Evolutionary conservation across 1,140 invertebrate genomes (phyloP), one percentile per base, ranked within the genome.

Genomic region (Drosophila varians): DNA sequence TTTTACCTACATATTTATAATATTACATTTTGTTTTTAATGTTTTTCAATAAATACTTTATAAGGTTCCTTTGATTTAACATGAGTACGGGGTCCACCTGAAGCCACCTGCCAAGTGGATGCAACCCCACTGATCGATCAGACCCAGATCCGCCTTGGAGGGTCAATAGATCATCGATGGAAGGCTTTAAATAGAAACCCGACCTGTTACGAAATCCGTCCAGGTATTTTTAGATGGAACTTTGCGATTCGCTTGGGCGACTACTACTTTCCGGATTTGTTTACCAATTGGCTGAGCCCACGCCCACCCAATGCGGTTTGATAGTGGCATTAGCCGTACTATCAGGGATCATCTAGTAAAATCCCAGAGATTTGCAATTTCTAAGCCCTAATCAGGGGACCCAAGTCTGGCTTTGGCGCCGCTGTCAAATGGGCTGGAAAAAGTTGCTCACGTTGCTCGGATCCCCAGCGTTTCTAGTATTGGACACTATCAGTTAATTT

Each of bases 401-500:
- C 16, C 21, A 26, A 26, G 60, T 31, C 46, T 52, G 26, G 16
- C 40, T 31, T 21, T 68, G 64, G 64, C 64, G 64, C 64, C 64
- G 64, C 64, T 68, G 64, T 66, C 64, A 68, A 66, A 25, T 36
- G 18, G 62, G 61, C 45, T 66, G 28, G 26, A 52, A 62, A 14
- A 62, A 16, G 54, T 38, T 28, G 56, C 43, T 64, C 45, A 58
- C 54, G 53, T 62, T 80, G 60, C 48, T 49, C 55, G 42, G n/a
- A 38, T 48, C 43, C 60, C 56, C 60, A 23, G 8, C 56, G 6
- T 21, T 40, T 43, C 16, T 42, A 42, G 16, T 40, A 65, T 54
- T 12, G 42, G 26, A 28, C 36, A 83, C 77, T 86, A 86, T 86
- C 68, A 87, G 71, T 70, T 48, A 51, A 55, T 64, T 79, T 70